Percentiles rank a stretch among this genome's conserved stretches.
Evolutionary conservation across 2,888 invertebrate species (phyloP).

Genomic region (Tipula confusa): DNA sequence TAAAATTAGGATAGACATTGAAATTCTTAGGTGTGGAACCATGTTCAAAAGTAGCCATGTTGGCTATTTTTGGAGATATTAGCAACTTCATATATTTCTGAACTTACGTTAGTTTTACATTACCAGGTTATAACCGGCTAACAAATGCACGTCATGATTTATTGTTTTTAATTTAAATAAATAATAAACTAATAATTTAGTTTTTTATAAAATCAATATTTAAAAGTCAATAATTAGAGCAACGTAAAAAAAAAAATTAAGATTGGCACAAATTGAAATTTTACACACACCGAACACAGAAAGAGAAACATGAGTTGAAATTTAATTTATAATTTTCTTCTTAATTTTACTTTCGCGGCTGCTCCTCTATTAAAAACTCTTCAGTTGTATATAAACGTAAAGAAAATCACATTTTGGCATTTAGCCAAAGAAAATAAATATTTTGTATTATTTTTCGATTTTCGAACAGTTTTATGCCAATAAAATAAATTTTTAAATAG

Average conservation of each 20-base stretch:
- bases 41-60: no score
- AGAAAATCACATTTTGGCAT: not conserved
- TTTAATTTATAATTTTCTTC: constrained; percentile 6
- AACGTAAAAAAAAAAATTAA: not conserved
- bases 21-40: no score
- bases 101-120: no score
- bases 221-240: constrained; percentile 20
- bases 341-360: not conserved
- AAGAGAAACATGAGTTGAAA: constrained; percentile 6
- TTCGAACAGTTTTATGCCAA: not conserved
- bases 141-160: not conserved
- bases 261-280: constrained; percentile 9
- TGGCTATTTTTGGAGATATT: no score
- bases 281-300: not conserved
- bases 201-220: not conserved
- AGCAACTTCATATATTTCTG: no score
- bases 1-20: no score
- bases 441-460: constrained; percentile 25
- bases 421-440: not conserved
- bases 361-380: constrained; percentile 16
- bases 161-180: not conserved
- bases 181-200: constrained; percentile 16
- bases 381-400: not conserved
- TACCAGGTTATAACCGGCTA: no score
- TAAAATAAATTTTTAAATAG: constrained; percentile 3